phyloP scores from a whole-genome alignment of 1,140 invertebrate genomes.

The Trachelipus rathkii region DNA sequence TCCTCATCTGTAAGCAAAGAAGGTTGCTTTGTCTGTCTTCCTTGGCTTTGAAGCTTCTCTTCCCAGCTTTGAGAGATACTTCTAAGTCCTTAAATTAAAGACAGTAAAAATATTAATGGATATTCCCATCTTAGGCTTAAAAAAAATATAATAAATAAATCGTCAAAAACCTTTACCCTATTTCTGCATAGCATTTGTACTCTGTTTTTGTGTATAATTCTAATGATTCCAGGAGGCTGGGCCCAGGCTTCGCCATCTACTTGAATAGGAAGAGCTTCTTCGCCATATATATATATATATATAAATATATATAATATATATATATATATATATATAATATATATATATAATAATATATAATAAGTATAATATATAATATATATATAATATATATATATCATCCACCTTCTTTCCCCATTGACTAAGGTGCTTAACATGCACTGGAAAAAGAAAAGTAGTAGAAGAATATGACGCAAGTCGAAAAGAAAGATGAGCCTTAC shows the following conservation, averaged over 20 bases:
- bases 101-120: not conserved
- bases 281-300: not conserved
- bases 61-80: conserved; percentile 86
- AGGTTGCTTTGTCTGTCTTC: conserved; percentile 49
- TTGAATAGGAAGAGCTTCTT: conserved; percentile 32
- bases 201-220: conserved; percentile 92
- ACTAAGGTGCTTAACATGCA: no score
- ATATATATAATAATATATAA: no score
- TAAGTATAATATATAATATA: no score
- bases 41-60: conserved; percentile 75
- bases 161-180: conserved; percentile 55
- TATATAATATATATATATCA: no score
- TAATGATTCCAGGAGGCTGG: conserved; percentile 91
- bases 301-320: no score
- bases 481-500: no score
- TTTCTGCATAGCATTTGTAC: conserved; percentile 93
- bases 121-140: not conserved
- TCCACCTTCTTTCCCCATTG: no score
- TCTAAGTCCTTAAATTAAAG: conserved; percentile 65
- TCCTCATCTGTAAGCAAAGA: conserved; percentile 62
- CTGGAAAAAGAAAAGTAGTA: no score
- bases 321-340: no score
- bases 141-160: not conserved
- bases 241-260: conserved; percentile 98
- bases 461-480: no score